Percentiles rank a stretch among this genome's conserved stretches.
Evolutionary conservation across 2,113 vertebrate species (phyloP).

Genomic region (Pandion haliaetus): DNA sequence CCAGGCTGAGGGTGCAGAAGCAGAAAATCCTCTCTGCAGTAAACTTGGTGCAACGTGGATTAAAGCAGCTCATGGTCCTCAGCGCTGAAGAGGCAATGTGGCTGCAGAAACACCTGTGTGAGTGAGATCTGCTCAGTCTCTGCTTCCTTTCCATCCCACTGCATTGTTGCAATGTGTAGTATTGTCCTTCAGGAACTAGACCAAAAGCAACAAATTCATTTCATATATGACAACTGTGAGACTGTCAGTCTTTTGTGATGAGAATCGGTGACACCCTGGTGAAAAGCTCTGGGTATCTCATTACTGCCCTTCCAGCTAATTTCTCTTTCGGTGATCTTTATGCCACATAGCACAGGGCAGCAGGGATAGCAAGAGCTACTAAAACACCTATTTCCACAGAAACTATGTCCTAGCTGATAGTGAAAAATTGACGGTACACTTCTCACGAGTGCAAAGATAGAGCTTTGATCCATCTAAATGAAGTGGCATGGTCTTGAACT

Average conservation of each 20-base stretch:
- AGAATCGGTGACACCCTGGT: neutral
- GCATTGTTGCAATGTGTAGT: neutral
- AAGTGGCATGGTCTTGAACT: neutral
- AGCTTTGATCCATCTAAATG: neutral
- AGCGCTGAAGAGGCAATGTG: fast-evolving
- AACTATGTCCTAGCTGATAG: neutral
- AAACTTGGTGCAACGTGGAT: neutral
- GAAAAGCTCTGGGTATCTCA: neutral
- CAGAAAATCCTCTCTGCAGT: neutral
- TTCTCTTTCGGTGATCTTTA: neutral
- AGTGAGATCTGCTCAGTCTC: neutral
- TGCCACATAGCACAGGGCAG: neutral
- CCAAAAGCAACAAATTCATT: neutral
- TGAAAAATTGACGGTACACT: neutral
- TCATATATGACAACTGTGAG: neutral
- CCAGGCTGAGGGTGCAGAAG: neutral
- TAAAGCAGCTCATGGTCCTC: neutral
- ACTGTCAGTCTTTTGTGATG: neutral
- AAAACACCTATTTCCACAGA: neutral
- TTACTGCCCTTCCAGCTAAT: neutral
- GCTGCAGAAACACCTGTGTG: neutral
- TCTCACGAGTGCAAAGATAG: neutral
- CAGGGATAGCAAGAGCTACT: neutral
- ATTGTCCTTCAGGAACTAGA: neutral
- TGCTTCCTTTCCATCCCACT: neutral